Conservation (phyloP, 1,140 invertebrate species). For the Sarcophaga bullata region DNA sequence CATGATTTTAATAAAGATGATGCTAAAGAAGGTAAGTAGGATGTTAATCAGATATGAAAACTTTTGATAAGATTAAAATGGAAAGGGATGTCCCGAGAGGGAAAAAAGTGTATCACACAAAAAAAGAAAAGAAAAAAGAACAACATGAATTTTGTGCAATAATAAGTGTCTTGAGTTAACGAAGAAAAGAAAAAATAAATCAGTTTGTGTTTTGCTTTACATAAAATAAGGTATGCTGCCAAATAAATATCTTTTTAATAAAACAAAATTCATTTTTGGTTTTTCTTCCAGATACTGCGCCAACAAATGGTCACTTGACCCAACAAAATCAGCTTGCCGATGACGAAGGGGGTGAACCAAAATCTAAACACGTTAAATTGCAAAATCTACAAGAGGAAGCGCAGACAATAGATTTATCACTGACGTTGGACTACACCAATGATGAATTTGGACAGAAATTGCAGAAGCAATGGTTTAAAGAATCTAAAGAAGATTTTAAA, state of each 20-base stretch:
- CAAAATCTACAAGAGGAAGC: background rate
- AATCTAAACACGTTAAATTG: slow-evolving; percentile 24
- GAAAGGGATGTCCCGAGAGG: background rate
- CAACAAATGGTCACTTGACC: background rate
- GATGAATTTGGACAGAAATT: slow-evolving; percentile 27
- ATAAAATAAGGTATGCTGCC: slow-evolving; percentile 42
- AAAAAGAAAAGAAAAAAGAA: background rate
- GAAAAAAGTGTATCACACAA: background rate
- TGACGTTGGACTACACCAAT: slow-evolving; percentile 23
- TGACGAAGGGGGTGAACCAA: slow-evolving; percentile 11
- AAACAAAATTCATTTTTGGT: slow-evolving; percentile 44
- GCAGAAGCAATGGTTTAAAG: slow-evolving; percentile 32
- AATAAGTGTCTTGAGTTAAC: background rate
- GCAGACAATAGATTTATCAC: slow-evolving; percentile 32
- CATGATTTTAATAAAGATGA: slow-evolving; percentile 16
- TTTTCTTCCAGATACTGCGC: slow-evolving; percentile 33
- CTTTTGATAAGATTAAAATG: slow-evolving; percentile 16
- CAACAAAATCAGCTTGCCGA: background rate
- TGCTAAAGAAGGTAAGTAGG: slow-evolving; percentile 27
- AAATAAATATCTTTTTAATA: slow-evolving; percentile 38
- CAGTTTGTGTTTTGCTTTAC: slow-evolving; percentile 7
- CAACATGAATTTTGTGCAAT: background rate
- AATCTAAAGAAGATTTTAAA: slow-evolving; percentile 39
- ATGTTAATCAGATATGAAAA: background rate
- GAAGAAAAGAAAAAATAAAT: slow-evolving; percentile 7